Conservation (phyloP, 2,113 vertebrate species). For the Cebidichthys violaceus region DNA sequence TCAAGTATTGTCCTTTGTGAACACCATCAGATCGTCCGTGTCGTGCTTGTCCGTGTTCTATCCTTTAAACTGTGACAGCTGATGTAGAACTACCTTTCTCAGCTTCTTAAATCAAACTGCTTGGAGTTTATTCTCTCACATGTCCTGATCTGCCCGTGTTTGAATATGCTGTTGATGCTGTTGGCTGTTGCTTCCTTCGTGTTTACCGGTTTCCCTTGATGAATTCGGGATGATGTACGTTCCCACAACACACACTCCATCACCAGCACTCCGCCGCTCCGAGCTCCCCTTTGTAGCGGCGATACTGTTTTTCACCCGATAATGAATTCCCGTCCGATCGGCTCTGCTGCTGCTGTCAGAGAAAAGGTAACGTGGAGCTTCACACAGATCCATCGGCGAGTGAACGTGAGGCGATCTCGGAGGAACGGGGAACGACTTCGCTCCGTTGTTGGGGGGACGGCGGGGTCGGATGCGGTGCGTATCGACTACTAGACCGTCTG, state of each 20-base stretch:
- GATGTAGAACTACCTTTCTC: background rate
- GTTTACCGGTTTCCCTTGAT: background rate
- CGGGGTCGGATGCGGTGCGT: no score
- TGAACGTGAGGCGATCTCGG: no score
- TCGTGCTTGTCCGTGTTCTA: background rate
- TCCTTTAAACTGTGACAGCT: background rate
- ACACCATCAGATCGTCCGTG: background rate
- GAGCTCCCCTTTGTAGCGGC: background rate
- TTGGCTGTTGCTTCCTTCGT: background rate
- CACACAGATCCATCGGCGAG: no score
- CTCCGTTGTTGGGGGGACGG: background rate
- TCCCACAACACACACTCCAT: background rate
- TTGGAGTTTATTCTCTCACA: background rate
- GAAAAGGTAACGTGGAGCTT: background rate
- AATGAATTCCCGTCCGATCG: background rate
- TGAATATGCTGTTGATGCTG: slow-evolving; percentile 1
- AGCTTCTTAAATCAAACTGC: background rate
- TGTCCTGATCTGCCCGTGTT: background rate
- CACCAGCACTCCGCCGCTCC: background rate
- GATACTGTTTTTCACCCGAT: background rate
- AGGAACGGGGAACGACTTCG: background rate
- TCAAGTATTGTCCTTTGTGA: background rate
- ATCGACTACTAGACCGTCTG: no score
- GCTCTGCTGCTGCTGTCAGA: background rate
- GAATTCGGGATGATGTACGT: background rate